These are phyloP conservation scores for Trachemys scripta DNA, from an alignment of 2,113 vertebrate genomes.

Conservation along the genomic window DNA sequence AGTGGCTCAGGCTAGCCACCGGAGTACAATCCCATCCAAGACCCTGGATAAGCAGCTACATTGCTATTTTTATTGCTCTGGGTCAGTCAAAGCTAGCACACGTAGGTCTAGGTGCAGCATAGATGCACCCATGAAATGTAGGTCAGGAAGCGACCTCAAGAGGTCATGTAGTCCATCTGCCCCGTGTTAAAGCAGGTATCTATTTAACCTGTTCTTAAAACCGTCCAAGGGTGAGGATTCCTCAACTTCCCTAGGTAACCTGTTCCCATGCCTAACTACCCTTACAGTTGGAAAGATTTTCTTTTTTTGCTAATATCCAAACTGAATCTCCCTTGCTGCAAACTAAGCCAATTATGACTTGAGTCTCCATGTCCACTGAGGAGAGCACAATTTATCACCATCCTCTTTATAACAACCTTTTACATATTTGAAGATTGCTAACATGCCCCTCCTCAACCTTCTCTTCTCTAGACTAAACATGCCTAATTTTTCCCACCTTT, in stretches of 20 bases:
- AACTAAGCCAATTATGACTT: background rate
- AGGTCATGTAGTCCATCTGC: background rate
- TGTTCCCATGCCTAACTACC: background rate
- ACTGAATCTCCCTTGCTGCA: background rate
- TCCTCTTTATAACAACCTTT: background rate
- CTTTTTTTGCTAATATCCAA: too few species aligned
- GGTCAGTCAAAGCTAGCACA: background rate
- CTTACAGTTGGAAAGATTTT: too few species aligned
- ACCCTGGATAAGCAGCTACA: background rate
- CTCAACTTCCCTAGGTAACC: background rate
- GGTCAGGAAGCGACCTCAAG: background rate
- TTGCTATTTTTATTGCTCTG: background rate
- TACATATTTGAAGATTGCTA: too few species aligned
- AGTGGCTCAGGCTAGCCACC: background rate
- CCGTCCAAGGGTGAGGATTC: background rate
- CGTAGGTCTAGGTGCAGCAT: background rate
- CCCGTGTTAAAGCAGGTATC: background rate
- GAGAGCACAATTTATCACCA: background rate
- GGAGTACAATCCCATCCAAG: background rate
- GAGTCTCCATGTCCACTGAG: too few species aligned
- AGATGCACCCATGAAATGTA: background rate
- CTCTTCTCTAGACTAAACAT: background rate
- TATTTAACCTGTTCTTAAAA: background rate
- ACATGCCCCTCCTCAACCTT: too few species aligned
- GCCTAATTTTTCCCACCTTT: too few species aligned